Evolutionary conservation across 2,113 vertebrate genomes (phyloP).

Genomic region (Channa argus): DNA sequence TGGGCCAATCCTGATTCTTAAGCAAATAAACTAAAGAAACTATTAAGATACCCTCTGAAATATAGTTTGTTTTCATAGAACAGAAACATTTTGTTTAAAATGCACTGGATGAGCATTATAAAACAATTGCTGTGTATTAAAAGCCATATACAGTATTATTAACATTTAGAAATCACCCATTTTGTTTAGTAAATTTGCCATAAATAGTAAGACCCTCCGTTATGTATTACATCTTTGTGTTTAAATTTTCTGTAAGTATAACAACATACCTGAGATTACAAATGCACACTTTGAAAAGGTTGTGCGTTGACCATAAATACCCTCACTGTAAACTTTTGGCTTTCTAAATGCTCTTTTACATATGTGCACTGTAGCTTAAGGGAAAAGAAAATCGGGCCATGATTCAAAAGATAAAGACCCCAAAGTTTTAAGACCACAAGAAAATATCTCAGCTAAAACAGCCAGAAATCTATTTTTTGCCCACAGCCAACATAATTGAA

Average conservation of each 20-base stretch:
- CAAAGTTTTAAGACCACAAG: constrained; percentile 31
- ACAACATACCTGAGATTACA: too few species aligned
- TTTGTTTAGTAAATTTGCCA: neutral
- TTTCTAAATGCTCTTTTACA: neutral
- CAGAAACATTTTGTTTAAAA: too few species aligned
- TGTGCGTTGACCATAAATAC: neutral
- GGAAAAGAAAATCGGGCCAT: neutral
- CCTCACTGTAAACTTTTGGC: neutral
- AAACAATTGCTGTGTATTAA: too few species aligned
- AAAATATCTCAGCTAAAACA: neutral
- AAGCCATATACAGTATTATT: neutral
- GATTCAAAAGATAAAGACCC: constrained; percentile 12
- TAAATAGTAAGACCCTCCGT: too few species aligned
- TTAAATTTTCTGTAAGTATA: too few species aligned
- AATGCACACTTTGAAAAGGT: too few species aligned
- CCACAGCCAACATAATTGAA: neutral
- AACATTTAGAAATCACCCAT: neutral
- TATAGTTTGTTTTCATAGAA: too few species aligned
- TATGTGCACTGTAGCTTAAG: neutral
- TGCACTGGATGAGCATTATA: too few species aligned
- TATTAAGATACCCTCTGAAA: too few species aligned
- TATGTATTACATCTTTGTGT: too few species aligned
- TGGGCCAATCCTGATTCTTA: too few species aligned
- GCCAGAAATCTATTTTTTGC: neutral
- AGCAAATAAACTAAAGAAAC: too few species aligned